phyloP scores from a whole-genome alignment of 53 echinoderm and acorn worm species.

The Arbacia lixula region DNA sequence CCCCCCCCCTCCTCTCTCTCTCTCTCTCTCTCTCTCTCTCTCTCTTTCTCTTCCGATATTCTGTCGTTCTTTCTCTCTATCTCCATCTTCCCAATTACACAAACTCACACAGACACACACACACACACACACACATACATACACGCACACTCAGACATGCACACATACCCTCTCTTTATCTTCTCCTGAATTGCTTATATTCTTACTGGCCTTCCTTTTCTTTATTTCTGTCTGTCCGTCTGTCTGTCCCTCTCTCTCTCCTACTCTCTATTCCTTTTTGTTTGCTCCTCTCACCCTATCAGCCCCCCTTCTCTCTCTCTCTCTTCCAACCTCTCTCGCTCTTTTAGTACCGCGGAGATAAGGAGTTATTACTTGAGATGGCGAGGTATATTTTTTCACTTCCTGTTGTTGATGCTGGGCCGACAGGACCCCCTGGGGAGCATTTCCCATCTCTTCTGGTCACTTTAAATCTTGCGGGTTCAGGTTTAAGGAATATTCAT shows the following conservation, averaged over 20 bases:
- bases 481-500: not conserved
- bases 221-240: too few species aligned
- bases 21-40: too few species aligned
- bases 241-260: too few species aligned
- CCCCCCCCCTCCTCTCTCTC: too few species aligned
- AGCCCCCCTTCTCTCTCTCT: too few species aligned
- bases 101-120: not conserved
- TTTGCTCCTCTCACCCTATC: too few species aligned
- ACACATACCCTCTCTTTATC: not conserved
- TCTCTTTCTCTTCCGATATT: too few species aligned
- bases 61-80: too few species aligned
- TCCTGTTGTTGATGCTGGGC: conserved; percentile 48
- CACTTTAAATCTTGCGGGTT: conserved; percentile 7
- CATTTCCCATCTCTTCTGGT: conserved; percentile 31
- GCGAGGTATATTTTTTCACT: conserved; percentile 27
- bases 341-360: conserved; percentile 4
- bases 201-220: too few species aligned
- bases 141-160: conserved; percentile 2
- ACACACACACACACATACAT: conserved; percentile 10
- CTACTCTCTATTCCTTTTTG: too few species aligned
- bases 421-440: conserved; percentile 30
- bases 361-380: not conserved
- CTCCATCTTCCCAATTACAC: not conserved
- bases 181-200: too few species aligned
- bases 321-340: too few species aligned